phyloP scores from a whole-genome alignment of 2,797 vertebrate genomes.

The Anguilla anguilla region DNA sequence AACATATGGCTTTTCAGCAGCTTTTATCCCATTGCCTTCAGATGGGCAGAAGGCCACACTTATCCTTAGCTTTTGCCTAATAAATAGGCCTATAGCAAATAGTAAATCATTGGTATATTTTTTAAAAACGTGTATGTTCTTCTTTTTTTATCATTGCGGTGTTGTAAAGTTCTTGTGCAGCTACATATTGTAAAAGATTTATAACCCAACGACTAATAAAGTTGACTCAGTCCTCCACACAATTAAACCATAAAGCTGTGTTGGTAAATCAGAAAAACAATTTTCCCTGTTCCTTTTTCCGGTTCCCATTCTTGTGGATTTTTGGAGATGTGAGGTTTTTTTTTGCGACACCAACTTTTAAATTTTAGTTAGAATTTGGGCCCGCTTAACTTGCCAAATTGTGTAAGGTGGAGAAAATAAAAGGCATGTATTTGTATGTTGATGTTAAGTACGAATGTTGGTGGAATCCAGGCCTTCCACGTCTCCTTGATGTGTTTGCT shows the following conservation, averaged over 20 bases:
- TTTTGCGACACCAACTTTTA: too few species aligned
- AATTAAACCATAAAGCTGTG: background rate
- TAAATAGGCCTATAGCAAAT: background rate
- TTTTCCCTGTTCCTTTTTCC: too few species aligned
- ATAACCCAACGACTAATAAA: too few species aligned
- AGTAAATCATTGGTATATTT: background rate
- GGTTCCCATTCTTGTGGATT: too few species aligned
- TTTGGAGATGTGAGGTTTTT: too few species aligned
- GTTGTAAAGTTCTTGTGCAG: background rate
- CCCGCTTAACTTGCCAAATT: background rate
- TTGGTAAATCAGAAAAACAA: background rate
- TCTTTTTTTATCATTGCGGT: background rate
- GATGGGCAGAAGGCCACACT: background rate
- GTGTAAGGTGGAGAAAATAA: background rate
- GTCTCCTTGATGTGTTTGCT: background rate
- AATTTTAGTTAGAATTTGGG: background rate
- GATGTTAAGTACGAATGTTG: background rate
- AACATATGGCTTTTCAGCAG: background rate
- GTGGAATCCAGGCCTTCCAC: background rate
- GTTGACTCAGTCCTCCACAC: too few species aligned
- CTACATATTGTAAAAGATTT: too few species aligned
- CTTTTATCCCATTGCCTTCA: background rate
- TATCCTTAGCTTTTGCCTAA: background rate
- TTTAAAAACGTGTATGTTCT: background rate
- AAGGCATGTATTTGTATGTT: background rate